phyloP scores from a whole-genome alignment of 1,140 invertebrate genomes.

The Ladona fulva region DNA sequence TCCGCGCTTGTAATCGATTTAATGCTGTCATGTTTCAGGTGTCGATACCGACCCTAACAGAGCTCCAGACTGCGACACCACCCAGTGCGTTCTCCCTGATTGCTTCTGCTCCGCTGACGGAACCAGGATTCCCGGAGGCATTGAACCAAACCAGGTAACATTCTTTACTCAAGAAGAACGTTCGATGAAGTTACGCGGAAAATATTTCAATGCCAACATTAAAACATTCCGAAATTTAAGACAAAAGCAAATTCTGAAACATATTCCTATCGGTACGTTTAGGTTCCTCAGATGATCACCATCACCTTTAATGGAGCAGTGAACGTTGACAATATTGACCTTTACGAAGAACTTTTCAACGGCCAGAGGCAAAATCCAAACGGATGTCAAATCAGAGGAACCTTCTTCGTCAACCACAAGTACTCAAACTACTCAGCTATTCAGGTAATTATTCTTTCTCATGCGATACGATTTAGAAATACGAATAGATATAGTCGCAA shows the following conservation, averaged over 20 bases:
- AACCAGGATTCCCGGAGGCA: constrained; percentile 73
- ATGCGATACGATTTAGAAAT: too few relatives aligned
- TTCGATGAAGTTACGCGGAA: too few relatives aligned
- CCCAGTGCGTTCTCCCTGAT: constrained; percentile 78
- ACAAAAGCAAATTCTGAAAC: too few relatives aligned
- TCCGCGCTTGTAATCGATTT: not conserved
- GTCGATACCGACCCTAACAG: constrained; percentile 82
- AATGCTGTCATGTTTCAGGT: constrained; percentile 42
- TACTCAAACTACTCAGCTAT: constrained; percentile 93
- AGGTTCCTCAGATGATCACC: constrained; percentile 88
- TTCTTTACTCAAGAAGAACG: too few relatives aligned
- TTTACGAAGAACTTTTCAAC: constrained; percentile 85
- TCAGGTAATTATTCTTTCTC: constrained; percentile 33
- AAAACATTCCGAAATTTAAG: too few relatives aligned
- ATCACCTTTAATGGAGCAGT: constrained; percentile 90
- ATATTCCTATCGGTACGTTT: not conserved
- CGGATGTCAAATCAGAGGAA: constrained; percentile 85
- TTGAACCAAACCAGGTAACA: constrained; percentile 59
- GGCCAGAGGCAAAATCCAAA: constrained; percentile 80
- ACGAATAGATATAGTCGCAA: too few relatives aligned
- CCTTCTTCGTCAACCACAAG: constrained; percentile 93
- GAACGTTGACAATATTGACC: constrained; percentile 87
- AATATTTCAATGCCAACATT: too few relatives aligned
- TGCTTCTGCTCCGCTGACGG: constrained; percentile 92
- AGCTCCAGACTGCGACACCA: constrained; percentile 79